A percentile compares a stretch with the other conserved stretches of the same genome.
phyloP scores from a whole-genome alignment of 1,140 invertebrate genomes.

The Pinna nobilis region DNA sequence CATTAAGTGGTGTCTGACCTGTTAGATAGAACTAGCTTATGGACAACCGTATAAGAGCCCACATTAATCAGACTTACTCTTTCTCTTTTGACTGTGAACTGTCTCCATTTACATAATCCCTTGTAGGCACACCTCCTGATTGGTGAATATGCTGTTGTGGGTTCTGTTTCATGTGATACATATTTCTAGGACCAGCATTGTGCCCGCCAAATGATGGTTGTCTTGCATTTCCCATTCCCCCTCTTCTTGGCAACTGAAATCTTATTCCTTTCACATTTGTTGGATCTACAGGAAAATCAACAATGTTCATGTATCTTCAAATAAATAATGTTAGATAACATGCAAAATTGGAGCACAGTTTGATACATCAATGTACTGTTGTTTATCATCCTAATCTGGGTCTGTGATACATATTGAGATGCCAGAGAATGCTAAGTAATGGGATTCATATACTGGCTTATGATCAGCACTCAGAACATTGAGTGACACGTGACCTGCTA shows the following conservation, averaged over 20 bases:
- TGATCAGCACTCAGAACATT: too few species aligned
- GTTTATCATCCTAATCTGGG: too few species aligned
- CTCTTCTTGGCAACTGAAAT: slow-evolving; percentile 67
- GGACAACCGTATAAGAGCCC: neutral
- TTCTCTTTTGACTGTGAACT: neutral
- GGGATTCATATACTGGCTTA: too few species aligned
- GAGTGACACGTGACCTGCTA: too few species aligned
- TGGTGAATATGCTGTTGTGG: neutral
- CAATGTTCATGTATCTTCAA: too few species aligned
- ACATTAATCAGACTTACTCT: neutral
- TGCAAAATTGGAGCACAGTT: too few species aligned
- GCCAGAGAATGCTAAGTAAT: too few species aligned
- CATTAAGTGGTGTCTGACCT: too few species aligned
- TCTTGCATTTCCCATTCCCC: slow-evolving; percentile 38
- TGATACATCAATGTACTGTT: too few species aligned
- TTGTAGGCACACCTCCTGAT: neutral
- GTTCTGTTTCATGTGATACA: slow-evolving; percentile 13
- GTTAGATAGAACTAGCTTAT: too few species aligned
- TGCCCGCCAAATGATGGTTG: slow-evolving; percentile 26
- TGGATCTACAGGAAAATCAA: slow-evolving; percentile 38
- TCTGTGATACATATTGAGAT: too few species aligned
- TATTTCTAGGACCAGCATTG: slow-evolving; percentile 10
- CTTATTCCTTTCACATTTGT: slow-evolving; percentile 61
- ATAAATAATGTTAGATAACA: too few species aligned
- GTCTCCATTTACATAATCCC: neutral